Evolutionary conservation across 2,888 invertebrate genomes (phyloP), one percentile per base, ranked within the genome.

Genomic region (Bombylius discolor): DNA sequence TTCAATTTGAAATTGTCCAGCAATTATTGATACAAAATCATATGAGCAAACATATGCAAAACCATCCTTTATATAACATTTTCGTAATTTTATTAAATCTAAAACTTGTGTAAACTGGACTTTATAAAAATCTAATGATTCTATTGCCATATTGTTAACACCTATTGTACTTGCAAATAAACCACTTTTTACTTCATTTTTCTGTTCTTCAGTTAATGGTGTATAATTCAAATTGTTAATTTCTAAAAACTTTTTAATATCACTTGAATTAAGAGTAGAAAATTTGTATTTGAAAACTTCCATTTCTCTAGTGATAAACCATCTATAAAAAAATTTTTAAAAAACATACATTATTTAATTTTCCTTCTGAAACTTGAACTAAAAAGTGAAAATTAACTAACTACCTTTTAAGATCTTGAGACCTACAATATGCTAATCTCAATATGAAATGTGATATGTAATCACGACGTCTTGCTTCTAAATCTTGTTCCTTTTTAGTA

Each of bases 401-500:
- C 47, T 61, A 70, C 70, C 73, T 81, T 42, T 88, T 78, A 45
- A 92, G 76, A 56, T 96, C 94, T 62, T 89, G 88, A 32, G 86
- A 85, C 65, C 88, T 81, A 68, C 94, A 96, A 72, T 92, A 97
- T 0, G 93, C 93, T 56, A 99, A 73, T 56, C 96, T 79, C 5
- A 98, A 77, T 64, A 97, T 89, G 70, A 89, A 97, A 72, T 99
- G 98, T 1, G 97, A 92, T 52, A 96, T 81, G 66, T 90, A 87
- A 73, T 99, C 98, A 59, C 82, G 81, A 42, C 81, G 79, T 55
- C 89, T 78, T 1, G 82, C 81, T 67, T 84, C 81, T 48, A 83
- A 68, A 66, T 87, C 84, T 3, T 74, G 67, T 59, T 85, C 84
- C 13, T 76, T 76, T 47, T 78, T 77, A 8, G 76, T 75, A 64